A percentile compares a stretch with the other conserved stretches of the same genome.
Conservation (phyloP, 2,797 vertebrate genomes). For the Stomatorhinus walkeri region DNA sequence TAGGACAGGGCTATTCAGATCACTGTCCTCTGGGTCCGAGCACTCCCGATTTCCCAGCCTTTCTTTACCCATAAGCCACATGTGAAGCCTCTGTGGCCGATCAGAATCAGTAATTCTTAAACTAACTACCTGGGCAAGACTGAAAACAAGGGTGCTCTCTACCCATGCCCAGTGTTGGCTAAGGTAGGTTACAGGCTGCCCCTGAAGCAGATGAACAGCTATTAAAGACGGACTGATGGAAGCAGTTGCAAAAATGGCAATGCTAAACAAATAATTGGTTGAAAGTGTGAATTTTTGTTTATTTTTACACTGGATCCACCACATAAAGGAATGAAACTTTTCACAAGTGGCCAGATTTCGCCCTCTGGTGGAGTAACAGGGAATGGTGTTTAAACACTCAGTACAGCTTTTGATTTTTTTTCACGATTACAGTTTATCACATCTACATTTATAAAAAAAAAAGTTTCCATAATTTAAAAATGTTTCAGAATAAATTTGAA, state of each 20-base stretch:
- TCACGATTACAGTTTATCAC: not conserved
- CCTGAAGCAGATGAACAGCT: not conserved
- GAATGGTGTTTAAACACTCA: not conserved
- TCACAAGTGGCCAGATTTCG: not conserved
- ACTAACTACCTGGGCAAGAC: not conserved
- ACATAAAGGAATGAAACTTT: not conserved
- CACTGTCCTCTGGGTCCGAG: not conserved
- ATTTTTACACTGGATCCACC: not conserved
- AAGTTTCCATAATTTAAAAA: not conserved
- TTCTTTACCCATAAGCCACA: no score
- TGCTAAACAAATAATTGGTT: not conserved
- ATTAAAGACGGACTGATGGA: not conserved
- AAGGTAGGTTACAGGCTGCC: not conserved
- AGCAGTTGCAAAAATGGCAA: not conserved
- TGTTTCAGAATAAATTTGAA: not conserved
- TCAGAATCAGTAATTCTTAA: not conserved
- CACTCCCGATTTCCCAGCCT: not conserved
- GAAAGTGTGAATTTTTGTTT: not conserved
- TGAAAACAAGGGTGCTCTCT: not conserved
- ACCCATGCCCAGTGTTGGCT: not conserved
- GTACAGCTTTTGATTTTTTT: not conserved
- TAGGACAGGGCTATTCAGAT: not conserved
- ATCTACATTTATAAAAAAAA: not conserved
- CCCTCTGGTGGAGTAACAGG: not conserved
- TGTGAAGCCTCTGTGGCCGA: not conserved